phyloP scores from a whole-genome alignment of 2,797 vertebrate genomes.

The Tachyglossus aculeatus region DNA sequence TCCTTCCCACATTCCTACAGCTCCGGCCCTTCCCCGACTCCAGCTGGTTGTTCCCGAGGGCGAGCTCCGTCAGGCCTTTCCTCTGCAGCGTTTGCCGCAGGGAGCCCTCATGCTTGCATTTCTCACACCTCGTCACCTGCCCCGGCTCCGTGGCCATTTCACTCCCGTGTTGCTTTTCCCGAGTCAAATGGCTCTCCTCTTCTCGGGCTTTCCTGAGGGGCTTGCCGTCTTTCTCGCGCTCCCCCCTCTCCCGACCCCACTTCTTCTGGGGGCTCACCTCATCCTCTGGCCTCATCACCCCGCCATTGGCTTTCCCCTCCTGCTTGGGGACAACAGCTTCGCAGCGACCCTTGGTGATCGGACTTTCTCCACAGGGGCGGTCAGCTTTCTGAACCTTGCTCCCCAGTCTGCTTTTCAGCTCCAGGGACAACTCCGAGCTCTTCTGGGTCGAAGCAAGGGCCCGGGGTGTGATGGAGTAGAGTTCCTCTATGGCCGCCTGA shows the following conservation, averaged over 20 bases:
- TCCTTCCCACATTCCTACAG: constrained; percentile 50
- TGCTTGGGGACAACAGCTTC: constrained; percentile 44
- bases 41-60: constrained; percentile 54
- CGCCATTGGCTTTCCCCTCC: constrained; percentile 61
- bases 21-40: constrained; percentile 25
- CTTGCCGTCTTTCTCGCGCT: constrained; percentile 53
- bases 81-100: constrained; percentile 55
- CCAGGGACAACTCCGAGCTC: constrained; percentile 80
- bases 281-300: constrained; percentile 63
- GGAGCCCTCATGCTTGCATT: constrained; percentile 67
- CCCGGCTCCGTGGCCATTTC: constrained; percentile 57
- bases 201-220: constrained; percentile 59
- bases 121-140: constrained; percentile 69
- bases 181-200: constrained; percentile 48
- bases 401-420: constrained; percentile 65
- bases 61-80: constrained; percentile 48
- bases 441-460: constrained; percentile 73
- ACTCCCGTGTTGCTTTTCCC: constrained; percentile 58
- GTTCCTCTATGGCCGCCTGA: constrained; percentile 86
- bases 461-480: constrained; percentile 82
- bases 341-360: constrained; percentile 28
- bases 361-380: constrained; percentile 76
- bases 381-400: constrained; percentile 81
- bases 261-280: constrained; percentile 65
- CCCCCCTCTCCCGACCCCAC: constrained; percentile 72